Evolutionary conservation across 2,888 invertebrate species (phyloP).

Genomic region (Abrostola triplasia): DNA sequence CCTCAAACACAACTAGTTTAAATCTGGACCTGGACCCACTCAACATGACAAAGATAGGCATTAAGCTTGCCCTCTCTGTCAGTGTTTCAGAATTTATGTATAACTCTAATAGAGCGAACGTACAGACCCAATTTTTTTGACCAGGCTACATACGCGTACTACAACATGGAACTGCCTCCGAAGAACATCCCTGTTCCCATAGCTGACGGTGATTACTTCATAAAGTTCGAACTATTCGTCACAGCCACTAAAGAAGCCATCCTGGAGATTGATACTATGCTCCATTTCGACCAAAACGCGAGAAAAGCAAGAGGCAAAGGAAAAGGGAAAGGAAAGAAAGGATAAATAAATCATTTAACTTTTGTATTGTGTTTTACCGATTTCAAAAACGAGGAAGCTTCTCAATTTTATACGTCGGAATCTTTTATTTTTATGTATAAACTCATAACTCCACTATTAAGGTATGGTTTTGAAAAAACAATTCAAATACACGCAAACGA

Average conservation of each 20-base stretch:
- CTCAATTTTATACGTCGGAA: no score
- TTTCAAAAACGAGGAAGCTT: background rate
- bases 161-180: slow-evolving; percentile 63
- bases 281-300: slow-evolving; percentile 51
- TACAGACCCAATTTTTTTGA: background rate
- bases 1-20: no score
- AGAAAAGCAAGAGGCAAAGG: slow-evolving; percentile 13
- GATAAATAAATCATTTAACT: slow-evolving; percentile 3
- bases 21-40: no score
- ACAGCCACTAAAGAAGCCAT: slow-evolving; percentile 54
- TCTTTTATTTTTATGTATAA: no score
- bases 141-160: slow-evolving; percentile 54
- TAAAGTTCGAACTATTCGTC: slow-evolving; percentile 37
- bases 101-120: background rate
- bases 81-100: background rate
- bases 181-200: slow-evolving; percentile 61
- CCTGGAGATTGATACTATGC: slow-evolving; percentile 25
- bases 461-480: no score
- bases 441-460: no score
- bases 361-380: background rate
- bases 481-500: no score
- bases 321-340: slow-evolving; percentile 19
- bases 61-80: no score
- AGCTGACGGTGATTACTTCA: slow-evolving; percentile 54
- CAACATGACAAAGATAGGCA: no score